Evolutionary conservation across 2,797 vertebrate genomes (phyloP).

Genomic region (Orientallactaga sibirica): DNA sequence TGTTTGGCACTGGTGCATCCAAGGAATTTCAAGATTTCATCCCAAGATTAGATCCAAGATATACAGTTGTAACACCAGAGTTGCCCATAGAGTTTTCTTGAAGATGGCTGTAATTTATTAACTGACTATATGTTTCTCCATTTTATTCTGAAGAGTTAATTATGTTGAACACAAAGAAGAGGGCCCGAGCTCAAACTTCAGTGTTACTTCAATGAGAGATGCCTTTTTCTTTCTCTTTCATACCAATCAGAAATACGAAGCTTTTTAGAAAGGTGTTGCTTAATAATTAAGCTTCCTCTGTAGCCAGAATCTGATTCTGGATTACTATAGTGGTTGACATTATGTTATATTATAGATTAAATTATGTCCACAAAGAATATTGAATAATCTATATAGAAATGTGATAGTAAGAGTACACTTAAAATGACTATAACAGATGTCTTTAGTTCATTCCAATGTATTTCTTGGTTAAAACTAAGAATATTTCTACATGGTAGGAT

Average conservation of each 20-base stretch:
- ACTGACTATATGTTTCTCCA: conserved; percentile 79
- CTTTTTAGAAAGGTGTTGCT: conserved; percentile 85
- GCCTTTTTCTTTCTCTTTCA: conserved; percentile 75
- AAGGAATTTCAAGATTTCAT: conserved; percentile 94
- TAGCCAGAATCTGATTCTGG: conserved; percentile 84
- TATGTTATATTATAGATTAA: conserved; percentile 85
- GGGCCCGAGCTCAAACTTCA: conserved; percentile 85
- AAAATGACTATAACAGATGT: conserved; percentile 81
- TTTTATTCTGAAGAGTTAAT: conserved; percentile 86
- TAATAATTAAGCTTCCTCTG: conserved; percentile 87
- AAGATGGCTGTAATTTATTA: conserved; percentile 68
- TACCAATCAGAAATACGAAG: conserved; percentile 87
- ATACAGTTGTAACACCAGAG: conserved; percentile 87
- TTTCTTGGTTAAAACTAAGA: conserved; percentile 83
- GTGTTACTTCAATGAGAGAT: conserved; percentile 89
- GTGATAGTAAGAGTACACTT: conserved; percentile 77
- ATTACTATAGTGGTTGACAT: conserved; percentile 84
- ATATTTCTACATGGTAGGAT: conserved; percentile 78
- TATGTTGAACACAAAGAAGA: conserved; percentile 82
- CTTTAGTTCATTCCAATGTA: conserved; percentile 84
- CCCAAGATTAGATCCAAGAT: conserved; percentile 95
- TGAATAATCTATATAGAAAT: conserved; percentile 84
- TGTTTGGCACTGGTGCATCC: conserved; percentile 96
- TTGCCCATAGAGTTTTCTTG: conserved; percentile 90
- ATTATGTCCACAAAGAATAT: conserved; percentile 88